Evolutionary conservation across 2,797 vertebrate species (phyloP), one percentile per base, ranked within the genome.

Genomic region (Lithobates pipiens): DNA sequence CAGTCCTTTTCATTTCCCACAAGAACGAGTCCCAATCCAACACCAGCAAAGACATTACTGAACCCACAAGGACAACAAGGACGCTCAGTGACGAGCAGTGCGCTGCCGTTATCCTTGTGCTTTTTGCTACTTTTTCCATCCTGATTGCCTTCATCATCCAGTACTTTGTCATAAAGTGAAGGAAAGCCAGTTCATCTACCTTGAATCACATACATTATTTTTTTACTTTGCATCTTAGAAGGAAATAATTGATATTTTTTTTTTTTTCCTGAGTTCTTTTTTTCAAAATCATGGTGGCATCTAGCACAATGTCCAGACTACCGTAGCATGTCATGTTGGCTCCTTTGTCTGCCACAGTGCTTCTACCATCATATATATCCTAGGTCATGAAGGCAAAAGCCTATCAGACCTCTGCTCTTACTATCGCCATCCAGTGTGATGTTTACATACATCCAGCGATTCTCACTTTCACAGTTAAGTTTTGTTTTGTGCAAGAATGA

Each of bases 91-190:
- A 99, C 4, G 97, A 99, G 93, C 97, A 97, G 94, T 99, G 97
- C 54, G 97, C 98, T 5, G 97, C 98, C 65, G 95, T 99, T 92
- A 97, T 99, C 93, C 97, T 99, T 88, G 97, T 96, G 93, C 94
- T 97, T 36, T 98, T 99, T 27, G 98, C 98, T 77, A 91, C 96
- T 91, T 97, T 98, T 88, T 98, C 98, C 94, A 98, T 99, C 92
- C 95, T 98, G 92, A 98, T 99, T 88, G 97, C 98, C 90, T 97
- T 99, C 88, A 94, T 98, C 92, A 99, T 99, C 93, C 97, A 99
- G 95, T 98, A 99, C 95, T 98, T 99, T 74, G 97, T 99, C 92
- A 99, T 99, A 90, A 98, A 98, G 94, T 99, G 96, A 99, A 92
- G 86, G 96, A 98, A 92, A 86, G 92, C 42, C 75, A 90, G 82